Base-by-base conservation (phyloP, 2,888 invertebrate species). In the Folsomia manolachei region DNA sequence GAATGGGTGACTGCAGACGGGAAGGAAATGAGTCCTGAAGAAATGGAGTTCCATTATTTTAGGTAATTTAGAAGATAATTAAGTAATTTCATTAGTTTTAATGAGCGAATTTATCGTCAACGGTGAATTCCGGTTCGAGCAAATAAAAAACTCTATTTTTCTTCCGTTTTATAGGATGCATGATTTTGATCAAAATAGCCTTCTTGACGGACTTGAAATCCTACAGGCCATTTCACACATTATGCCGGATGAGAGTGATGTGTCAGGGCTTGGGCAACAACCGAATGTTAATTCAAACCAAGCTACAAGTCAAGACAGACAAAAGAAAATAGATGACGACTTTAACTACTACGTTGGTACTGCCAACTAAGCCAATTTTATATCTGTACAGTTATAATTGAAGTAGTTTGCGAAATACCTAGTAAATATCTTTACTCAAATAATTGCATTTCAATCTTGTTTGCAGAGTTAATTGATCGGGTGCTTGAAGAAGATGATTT, bases 111-210 rank as follows among this genome's bases (percentile, higher is more conserved):
- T 19, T 60, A n/a, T 23, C 60, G 23, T 21, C 9, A 60, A 18
- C 4, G 19, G 21, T 11, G 23, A 60, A 60, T 23, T 52, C 52
- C n/a, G n/a, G n/a, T 70, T 62, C 25, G 21, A 51, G 27, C 21
- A 24, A 61, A 39, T 39, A 69, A 51, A 63, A 18, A 53, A n/a
- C 51, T 65, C 9, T 60, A 19, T 51, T 51, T 68, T 25, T 1
- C 60, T n/a, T 63, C 39, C 60, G 27, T 64, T 23, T 53, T 69
- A 11, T 75, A 86, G 87, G 72, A 85, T 91, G 21, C 97, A 97
- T 81, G 97, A 97, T 83, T 90, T 90, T 77, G 95, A 96, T 83
- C 92, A 91, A 82, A 95, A 97, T 83, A 91, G 90, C 27, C 90
- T 64, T 82, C 85, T 97, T 73, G 96, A 97, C 83, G 96, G 96